Conservation (phyloP, 2,113 vertebrate genomes). For the Oenanthe oenanthe region DNA sequence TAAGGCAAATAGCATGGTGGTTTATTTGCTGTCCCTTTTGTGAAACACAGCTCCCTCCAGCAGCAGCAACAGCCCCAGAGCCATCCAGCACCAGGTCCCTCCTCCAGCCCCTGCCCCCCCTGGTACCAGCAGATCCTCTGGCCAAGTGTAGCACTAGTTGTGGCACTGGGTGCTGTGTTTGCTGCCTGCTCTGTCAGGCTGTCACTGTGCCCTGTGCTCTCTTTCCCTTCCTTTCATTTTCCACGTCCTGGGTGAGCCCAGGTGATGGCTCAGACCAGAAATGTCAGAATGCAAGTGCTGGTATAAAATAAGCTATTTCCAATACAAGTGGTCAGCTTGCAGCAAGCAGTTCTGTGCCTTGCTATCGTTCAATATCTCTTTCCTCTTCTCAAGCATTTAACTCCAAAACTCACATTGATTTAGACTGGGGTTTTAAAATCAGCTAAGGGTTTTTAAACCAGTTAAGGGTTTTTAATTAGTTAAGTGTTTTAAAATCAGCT, state of each 20-base stretch:
- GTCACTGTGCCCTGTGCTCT: neutral
- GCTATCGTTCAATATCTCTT: neutral
- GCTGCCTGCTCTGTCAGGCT: neutral
- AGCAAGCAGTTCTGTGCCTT: neutral
- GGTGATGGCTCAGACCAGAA: neutral
- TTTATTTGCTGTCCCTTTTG: neutral
- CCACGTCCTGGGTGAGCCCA: neutral
- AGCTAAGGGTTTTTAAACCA: neutral
- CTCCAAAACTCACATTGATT: neutral
- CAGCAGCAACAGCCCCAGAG: neutral
- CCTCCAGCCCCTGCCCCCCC: neutral
- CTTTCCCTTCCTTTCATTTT: neutral
- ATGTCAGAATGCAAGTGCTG: neutral
- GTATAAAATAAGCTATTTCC: neutral
- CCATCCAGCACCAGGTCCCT: neutral
- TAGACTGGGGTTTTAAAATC: neutral
- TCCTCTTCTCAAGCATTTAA: neutral
- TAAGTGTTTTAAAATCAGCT: neutral
- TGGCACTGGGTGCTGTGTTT: rapidly evolving
- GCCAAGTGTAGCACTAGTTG: neutral
- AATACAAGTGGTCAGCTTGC: neutral
- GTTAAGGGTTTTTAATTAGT: neutral
- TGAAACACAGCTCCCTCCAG: neutral
- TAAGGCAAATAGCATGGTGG: neutral
- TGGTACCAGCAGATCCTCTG: neutral